phyloP scores from a whole-genome alignment of 2,797 vertebrate species.

The Sparidentex hasta region DNA sequence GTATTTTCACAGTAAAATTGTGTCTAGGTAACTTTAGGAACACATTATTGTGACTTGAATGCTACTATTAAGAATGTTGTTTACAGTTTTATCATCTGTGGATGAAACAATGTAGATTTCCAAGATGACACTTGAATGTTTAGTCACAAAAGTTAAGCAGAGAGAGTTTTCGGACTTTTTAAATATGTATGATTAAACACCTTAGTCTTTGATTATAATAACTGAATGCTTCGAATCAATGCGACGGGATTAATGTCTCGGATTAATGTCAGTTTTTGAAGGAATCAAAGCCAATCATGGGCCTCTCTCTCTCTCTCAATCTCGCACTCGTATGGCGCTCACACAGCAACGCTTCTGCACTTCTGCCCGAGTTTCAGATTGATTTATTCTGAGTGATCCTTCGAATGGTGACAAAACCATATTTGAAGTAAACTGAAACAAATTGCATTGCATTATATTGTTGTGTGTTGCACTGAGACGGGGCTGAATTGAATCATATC shows the following conservation, averaged over 20 bases:
- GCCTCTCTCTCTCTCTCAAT: not conserved
- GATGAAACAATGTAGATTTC: not conserved
- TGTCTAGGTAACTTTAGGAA: no score
- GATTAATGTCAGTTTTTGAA: slow-evolving; percentile 23
- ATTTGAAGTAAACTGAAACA: slow-evolving; percentile 67
- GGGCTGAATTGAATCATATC: slow-evolving; percentile 63
- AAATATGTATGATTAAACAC: not conserved
- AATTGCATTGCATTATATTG: slow-evolving; percentile 53
- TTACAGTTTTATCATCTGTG: not conserved
- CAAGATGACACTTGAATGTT: not conserved
- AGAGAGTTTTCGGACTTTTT: not conserved
- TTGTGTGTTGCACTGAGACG: slow-evolving; percentile 52
- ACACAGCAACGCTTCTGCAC: slow-evolving; percentile 9
- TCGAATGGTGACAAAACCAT: slow-evolving; percentile 45
- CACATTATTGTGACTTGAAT: no score
- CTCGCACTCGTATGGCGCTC: slow-evolving; percentile 24
- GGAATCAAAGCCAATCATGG: slow-evolving; percentile 39
- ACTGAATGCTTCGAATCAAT: slow-evolving; percentile 17
- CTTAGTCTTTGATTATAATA: not conserved
- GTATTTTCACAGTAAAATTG: no score
- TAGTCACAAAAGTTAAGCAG: not conserved
- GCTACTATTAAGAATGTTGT: no score
- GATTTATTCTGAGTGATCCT: slow-evolving; percentile 49
- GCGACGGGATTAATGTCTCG: slow-evolving; percentile 15
- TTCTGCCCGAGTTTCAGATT: slow-evolving; percentile 40